Evolutionary conservation across 2,797 vertebrate species (phyloP).

Genomic region (Pipistrellus pygmaeus): DNA sequence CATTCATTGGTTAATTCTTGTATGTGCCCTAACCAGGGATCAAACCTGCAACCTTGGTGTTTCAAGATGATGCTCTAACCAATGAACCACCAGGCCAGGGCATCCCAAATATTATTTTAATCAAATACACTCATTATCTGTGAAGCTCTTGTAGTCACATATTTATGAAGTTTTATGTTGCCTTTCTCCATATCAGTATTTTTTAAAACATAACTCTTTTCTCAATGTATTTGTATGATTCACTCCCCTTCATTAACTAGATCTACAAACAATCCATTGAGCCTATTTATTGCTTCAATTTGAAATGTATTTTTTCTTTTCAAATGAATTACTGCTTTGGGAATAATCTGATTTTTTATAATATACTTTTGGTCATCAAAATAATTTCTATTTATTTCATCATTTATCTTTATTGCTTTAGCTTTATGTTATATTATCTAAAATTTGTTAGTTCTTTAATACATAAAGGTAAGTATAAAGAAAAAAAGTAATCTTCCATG

Average conservation of each 20-base stretch:
- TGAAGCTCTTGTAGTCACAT: not conserved
- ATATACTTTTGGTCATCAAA: conserved; percentile 14
- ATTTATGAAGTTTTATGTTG: conserved; percentile 19
- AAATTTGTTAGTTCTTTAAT: conserved; percentile 37
- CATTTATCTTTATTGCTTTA: conserved; percentile 46
- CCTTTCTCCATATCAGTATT: conserved; percentile 26
- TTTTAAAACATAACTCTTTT: conserved; percentile 22
- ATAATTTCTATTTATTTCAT: conserved; percentile 51
- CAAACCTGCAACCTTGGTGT: not conserved
- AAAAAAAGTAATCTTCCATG: not conserved
- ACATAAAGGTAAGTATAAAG: conserved; percentile 42
- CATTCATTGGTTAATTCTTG: not conserved
- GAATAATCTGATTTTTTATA: not conserved
- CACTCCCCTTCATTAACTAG: not conserved
- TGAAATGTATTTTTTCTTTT: conserved; percentile 24
- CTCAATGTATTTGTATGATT: not conserved
- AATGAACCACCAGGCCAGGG: not conserved
- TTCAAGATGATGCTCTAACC: not conserved
- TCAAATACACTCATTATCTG: not conserved
- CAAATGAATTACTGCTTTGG: not conserved
- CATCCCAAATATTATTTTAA: not conserved
- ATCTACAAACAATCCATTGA: conserved; percentile 14
- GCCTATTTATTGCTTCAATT: not conserved
- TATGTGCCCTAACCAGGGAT: not conserved
- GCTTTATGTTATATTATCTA: conserved; percentile 19